Evolutionary conservation across 2,113 vertebrate species (phyloP).

Genomic region (Polypterus senegalus): DNA sequence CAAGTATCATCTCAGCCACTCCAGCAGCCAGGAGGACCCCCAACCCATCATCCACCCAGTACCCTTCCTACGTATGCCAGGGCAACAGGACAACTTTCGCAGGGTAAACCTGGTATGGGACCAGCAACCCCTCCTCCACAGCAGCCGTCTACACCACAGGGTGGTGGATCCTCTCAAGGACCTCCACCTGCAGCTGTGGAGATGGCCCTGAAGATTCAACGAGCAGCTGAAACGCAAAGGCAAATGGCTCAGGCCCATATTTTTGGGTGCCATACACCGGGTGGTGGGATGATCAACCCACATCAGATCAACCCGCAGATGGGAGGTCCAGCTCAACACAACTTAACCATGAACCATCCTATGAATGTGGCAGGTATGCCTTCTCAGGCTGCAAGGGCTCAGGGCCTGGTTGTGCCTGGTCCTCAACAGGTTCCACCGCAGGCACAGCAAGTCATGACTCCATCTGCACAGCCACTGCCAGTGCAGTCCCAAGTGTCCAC

Average conservation of each 20-base stretch:
- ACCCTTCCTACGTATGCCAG: constrained; percentile 61
- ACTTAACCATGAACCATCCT: constrained; percentile 51
- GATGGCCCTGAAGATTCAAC: constrained; percentile 93
- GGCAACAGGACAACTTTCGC: constrained; percentile 73
- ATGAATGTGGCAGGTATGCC: constrained; percentile 43
- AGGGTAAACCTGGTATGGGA: constrained; percentile 79
- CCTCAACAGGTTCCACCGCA: constrained; percentile 47
- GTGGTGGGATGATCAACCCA: constrained; percentile 50
- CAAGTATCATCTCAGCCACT: constrained; percentile 41
- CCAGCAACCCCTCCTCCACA: constrained; percentile 69
- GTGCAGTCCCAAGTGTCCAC: constrained; percentile 46
- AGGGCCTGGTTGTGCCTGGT: constrained; percentile 21
- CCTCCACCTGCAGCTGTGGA: constrained; percentile 94
- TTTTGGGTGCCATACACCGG: constrained; percentile 65
- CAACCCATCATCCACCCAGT: constrained; percentile 55
- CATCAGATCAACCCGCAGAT: constrained; percentile 73
- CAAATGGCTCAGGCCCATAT: constrained; percentile 83
- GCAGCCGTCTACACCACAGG: constrained; percentile 43
- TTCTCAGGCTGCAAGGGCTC: constrained; percentile 49
- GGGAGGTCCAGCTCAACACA: constrained; percentile 16
- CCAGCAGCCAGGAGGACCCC: constrained; percentile 60
- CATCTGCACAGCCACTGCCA: constrained; percentile 56
- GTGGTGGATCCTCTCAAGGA: constrained; percentile 35
- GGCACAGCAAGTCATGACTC: constrained; percentile 65
- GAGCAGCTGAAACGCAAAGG: constrained; percentile 84